Percentiles rank a stretch among this genome's conserved stretches.
Evolutionary conservation across 2,888 invertebrate genomes (phyloP).

Genomic region (Chromoteleia sp.): DNA sequence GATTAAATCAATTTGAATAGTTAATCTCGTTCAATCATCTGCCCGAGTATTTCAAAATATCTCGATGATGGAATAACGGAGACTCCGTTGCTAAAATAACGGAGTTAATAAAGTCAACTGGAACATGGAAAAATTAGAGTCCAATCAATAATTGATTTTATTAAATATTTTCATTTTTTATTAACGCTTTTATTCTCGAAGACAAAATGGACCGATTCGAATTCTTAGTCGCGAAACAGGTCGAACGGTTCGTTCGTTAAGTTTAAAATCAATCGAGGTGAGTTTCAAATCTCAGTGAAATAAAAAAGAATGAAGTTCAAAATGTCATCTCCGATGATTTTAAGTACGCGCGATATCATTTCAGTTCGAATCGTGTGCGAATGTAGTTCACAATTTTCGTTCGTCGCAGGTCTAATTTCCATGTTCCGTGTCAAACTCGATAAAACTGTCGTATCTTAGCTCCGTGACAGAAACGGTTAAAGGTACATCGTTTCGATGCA

Average conservation of each 20-base stretch:
- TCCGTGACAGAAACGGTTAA: constrained; percentile 10
- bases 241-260: constrained; percentile 18
- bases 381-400: constrained; percentile 17
- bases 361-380: neutral
- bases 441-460: constrained; percentile 23
- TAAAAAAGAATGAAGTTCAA: constrained; percentile 6
- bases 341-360: constrained; percentile 5
- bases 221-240: constrained; percentile 12
- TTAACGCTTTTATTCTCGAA: neutral
- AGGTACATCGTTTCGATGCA: constrained; percentile 20
- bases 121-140: neutral
- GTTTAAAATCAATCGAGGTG: constrained; percentile 9
- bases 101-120: too few relatives aligned
- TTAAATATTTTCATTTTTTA: constrained; percentile 2
- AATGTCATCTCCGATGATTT: neutral
- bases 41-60: constrained; percentile 4
- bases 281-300: neutral
- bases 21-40: constrained; percentile 39
- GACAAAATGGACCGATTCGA: constrained; percentile 11
- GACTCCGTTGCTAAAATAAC: constrained; percentile 15
- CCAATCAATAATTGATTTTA: constrained; percentile 14
- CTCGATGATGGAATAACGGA: constrained; percentile 18
- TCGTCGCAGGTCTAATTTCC: constrained; percentile 9
- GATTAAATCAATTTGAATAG: constrained; percentile 23
- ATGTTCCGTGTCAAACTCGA: constrained; percentile 20